These are phyloP conservation scores for Intellagama lesueurii DNA, from an alignment of 2,797 vertebrate genomes.

Conservation along the genomic window DNA sequence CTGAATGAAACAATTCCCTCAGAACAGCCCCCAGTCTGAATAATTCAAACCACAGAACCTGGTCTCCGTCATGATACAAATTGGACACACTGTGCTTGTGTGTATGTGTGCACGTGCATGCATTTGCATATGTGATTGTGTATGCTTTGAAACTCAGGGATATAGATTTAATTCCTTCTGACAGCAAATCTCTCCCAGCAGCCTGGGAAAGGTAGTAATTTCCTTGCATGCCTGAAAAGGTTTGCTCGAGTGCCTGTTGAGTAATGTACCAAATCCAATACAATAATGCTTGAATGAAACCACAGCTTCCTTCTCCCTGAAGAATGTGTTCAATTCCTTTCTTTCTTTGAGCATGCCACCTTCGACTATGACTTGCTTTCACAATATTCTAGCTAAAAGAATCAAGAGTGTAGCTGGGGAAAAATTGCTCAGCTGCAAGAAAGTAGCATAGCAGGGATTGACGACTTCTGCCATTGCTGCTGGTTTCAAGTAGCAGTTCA, in stretches of 20 bases:
- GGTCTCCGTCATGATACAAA: constrained; percentile 28
- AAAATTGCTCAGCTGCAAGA: background rate
- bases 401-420: background rate
- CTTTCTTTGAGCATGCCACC: background rate
- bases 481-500: background rate
- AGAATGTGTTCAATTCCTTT: constrained; percentile 28
- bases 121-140: too few species aligned
- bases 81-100: constrained; percentile 9
- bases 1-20: background rate
- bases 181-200: constrained; percentile 45
- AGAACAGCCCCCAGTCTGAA: background rate
- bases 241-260: constrained; percentile 39
- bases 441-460: background rate
- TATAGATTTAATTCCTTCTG: constrained; percentile 56
- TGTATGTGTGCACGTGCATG: constrained; percentile 1
- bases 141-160: constrained; percentile 35
- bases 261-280: constrained; percentile 39
- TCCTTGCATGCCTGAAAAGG: constrained; percentile 45
- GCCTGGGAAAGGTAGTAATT: constrained; percentile 52
- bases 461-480: background rate
- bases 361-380: background rate
- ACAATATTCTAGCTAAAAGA: background rate
- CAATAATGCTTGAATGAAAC: constrained; percentile 16
- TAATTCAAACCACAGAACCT: constrained; percentile 15
- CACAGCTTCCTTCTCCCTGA: background rate